Evolutionary conservation across 2,888 invertebrate genomes (phyloP), one percentile per base, ranked within the genome.

Genomic region (Encarsia formosa): DNA sequence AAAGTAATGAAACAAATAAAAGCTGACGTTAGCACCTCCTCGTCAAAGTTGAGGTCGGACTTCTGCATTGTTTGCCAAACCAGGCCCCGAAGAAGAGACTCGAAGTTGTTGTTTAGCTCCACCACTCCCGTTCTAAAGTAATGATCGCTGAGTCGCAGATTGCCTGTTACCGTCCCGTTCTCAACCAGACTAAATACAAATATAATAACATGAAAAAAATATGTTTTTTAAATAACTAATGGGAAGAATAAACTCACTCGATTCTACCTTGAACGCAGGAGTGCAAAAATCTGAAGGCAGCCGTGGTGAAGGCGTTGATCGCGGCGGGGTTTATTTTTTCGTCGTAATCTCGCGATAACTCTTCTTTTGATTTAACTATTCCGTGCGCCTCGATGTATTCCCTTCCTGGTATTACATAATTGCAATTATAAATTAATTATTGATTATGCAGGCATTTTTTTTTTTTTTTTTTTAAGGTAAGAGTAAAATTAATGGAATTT

Each of bases 281-380:
- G 67, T 85, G 85, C 59, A 84, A 82, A 63, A 81, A 79, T 66
- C 85, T 73, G 65, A 82, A 83, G 1, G 84, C 85, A 16, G 81
- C 84, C 0, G 83, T 78, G 1, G 84, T 81, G 64, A 85, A 85
- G 46, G 78, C 79, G 66, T 83, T 84, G 1, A 79, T 67, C 2
- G 83, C 78, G 1, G 79, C 73, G 2, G 84, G 78, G 70, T 83
- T 79, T 38, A 81, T 76, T 29, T 69, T 71, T 0, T 70, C 70
- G 62, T 83, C 75, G 61, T 81, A 84, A 54, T 78, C 77, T 18
- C 46, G 31, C 1, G 55, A 39, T 43, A 58, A 38, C 2, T 29
- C 38, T 2, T 42, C 39, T 4, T 24, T 4, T 9, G 5, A 2
- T 19, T 43, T 22, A 2, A 22, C 20, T 2, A 57, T 42, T 2